These are phyloP conservation scores for Cinara cedri DNA, from an alignment of 2,888 invertebrate species.

Conservation along the genomic window DNA sequence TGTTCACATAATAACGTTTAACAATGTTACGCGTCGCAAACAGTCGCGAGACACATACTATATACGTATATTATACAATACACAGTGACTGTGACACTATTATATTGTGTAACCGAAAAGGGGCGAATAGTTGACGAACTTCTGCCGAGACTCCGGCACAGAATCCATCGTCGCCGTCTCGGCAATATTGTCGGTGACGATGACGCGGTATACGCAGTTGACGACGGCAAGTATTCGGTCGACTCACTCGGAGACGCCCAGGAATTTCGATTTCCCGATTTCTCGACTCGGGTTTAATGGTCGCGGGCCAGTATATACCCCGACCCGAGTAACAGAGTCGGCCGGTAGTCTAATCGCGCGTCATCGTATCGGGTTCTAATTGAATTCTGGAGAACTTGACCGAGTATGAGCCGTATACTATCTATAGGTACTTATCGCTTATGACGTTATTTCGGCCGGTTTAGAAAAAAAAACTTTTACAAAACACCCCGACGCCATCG, in stretches of 20 bases:
- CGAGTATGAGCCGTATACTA: no score
- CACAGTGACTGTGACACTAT: background rate
- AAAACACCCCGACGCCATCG: background rate
- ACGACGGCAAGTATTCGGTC: background rate
- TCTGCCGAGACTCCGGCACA: background rate
- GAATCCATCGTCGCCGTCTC: background rate
- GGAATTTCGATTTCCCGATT: slow-evolving; percentile 17
- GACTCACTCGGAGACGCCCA: background rate
- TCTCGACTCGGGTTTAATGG: background rate
- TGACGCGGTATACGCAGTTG: background rate
- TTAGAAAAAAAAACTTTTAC: no score
- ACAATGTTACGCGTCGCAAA: background rate
- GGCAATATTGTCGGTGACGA: background rate
- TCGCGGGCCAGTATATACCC: no score
- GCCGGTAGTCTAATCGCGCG: background rate
- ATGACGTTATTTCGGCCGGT: slow-evolving; percentile 6
- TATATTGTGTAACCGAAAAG: background rate
- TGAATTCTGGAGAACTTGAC: background rate
- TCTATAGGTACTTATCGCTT: background rate
- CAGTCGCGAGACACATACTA: no score
- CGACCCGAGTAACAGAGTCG: no score
- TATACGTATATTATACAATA: no score
- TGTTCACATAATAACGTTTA: background rate
- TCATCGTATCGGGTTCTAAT: slow-evolving; percentile 6
- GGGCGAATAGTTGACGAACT: slow-evolving; percentile 22